phyloP scores from a whole-genome alignment of 2,888 invertebrate genomes.

The Watsonalla binaria region DNA sequence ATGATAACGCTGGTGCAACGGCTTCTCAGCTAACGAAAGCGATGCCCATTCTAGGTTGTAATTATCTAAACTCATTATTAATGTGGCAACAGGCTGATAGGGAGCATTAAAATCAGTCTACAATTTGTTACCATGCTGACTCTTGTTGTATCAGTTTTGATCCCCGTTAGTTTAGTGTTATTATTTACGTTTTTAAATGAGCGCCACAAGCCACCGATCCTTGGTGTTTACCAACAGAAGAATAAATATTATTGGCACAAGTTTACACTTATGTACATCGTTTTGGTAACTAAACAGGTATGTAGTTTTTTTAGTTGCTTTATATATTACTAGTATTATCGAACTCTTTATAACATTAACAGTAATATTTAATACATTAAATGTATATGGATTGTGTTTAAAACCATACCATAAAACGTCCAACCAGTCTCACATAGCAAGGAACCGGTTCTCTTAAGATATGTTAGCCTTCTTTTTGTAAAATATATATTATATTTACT shows the following conservation, averaged over 20 bases:
- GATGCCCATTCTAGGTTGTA: not conserved
- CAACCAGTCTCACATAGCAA: too few relatives aligned
- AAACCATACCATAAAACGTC: too few relatives aligned
- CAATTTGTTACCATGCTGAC: conserved; percentile 37
- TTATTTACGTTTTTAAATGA: conserved; percentile 53
- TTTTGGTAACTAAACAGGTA: conserved; percentile 69
- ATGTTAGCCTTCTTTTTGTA: too few relatives aligned
- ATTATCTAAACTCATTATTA: not conserved
- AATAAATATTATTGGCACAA: conserved; percentile 74
- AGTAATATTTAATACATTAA: too few relatives aligned
- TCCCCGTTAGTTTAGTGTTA: conserved; percentile 39
- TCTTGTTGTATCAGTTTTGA: conserved; percentile 34
- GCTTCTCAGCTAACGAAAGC: not conserved
- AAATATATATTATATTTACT: too few relatives aligned
- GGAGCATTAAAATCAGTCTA: not conserved
- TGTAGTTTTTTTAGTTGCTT: conserved; percentile 11
- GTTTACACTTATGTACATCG: conserved; percentile 63
- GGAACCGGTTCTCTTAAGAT: too few relatives aligned
- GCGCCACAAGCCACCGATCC: conserved; percentile 51
- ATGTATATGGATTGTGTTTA: too few relatives aligned
- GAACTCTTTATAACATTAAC: too few relatives aligned
- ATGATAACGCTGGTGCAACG: not conserved
- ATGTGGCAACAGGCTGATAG: not conserved
- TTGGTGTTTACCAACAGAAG: conserved; percentile 73
- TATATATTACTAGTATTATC: too few relatives aligned